These are phyloP conservation scores for Drosophila insularis DNA, from an alignment of 1,140 invertebrate species.

Conservation along the genomic window DNA sequence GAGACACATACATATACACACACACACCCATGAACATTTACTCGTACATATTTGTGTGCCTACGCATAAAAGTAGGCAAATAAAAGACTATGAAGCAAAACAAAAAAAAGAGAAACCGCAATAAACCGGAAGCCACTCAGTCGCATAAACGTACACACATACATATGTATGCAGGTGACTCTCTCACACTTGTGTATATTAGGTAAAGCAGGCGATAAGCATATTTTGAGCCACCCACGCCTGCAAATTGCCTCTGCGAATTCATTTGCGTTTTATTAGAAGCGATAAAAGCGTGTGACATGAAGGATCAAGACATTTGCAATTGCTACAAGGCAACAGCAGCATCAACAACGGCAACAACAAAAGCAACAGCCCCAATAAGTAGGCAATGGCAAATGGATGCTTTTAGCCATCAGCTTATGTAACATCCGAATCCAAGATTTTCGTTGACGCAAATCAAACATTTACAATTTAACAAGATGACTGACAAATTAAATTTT, in stretches of 20 bases:
- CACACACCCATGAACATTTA: slow-evolving; percentile 9
- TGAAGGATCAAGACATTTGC: slow-evolving; percentile 34
- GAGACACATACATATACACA: slow-evolving; percentile 30
- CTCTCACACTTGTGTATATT: slow-evolving; percentile 21
- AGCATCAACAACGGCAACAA: not conserved
- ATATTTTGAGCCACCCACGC: slow-evolving; percentile 49
- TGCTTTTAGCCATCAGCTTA: slow-evolving; percentile 15
- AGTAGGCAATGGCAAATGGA: slow-evolving; percentile 13
- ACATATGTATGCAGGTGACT: slow-evolving; percentile 22
- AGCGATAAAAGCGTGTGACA: slow-evolving; percentile 44
- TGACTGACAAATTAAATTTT: slow-evolving; percentile 50
- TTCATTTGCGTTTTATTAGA: slow-evolving; percentile 68
- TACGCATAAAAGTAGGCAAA: slow-evolving; percentile 72
- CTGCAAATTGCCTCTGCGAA: slow-evolving; percentile 55
- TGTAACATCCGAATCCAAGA: slow-evolving; percentile 22
- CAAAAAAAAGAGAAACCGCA: slow-evolving; percentile 48
- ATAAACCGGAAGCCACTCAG: slow-evolving; percentile 65
- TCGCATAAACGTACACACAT: not conserved
- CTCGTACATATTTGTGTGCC: slow-evolving; percentile 50
- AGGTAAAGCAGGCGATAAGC: slow-evolving; percentile 50
- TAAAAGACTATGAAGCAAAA: slow-evolving; percentile 46
- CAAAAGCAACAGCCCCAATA: slow-evolving; percentile 1
- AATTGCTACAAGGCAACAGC: not conserved
- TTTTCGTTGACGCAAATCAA: slow-evolving; percentile 37
- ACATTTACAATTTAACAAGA: slow-evolving; percentile 51